A percentile compares a stretch with the other conserved stretches of the same genome.
Evolutionary conservation across 2,113 vertebrate species (phyloP).

Genomic region (Tupaia chinensis): DNA sequence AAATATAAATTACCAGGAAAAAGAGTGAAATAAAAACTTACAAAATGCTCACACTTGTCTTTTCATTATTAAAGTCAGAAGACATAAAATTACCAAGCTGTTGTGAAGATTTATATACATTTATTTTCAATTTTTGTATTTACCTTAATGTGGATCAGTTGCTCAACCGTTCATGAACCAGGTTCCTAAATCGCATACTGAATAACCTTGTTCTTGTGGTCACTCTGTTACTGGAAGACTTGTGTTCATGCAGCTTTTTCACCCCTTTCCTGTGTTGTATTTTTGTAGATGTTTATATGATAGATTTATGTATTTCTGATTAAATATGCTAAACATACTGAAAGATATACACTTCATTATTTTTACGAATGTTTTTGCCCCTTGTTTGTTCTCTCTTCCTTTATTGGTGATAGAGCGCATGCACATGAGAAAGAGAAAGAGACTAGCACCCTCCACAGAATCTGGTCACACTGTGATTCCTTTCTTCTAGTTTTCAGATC

Average conservation of each 20-base stretch:
- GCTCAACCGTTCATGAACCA: neutral
- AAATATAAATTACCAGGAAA: neutral
- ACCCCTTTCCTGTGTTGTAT: neutral
- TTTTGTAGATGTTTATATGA: neutral
- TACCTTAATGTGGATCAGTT: neutral
- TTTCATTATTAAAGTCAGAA: neutral
- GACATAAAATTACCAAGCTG: neutral
- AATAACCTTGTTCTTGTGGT: neutral
- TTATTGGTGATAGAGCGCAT: no score
- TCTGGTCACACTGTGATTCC: no score
- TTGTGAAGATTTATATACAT: neutral
- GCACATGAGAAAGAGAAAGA: no score
- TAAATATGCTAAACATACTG: neutral
- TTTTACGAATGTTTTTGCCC: neutral
- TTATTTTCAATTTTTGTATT: neutral
- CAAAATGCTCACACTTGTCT: neutral
- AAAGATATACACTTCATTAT: neutral
- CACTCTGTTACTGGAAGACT: neutral
- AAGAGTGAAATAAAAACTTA: neutral
- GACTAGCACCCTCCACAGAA: no score
- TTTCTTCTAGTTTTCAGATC: no score
- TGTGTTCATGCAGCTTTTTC: neutral
- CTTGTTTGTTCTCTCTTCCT: neutral
- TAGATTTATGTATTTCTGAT: neutral
- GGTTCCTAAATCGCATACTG: neutral